These are phyloP conservation scores for Theristus sp. DNA, from an alignment of 2,888 invertebrate species.

Conservation along the genomic window DNA sequence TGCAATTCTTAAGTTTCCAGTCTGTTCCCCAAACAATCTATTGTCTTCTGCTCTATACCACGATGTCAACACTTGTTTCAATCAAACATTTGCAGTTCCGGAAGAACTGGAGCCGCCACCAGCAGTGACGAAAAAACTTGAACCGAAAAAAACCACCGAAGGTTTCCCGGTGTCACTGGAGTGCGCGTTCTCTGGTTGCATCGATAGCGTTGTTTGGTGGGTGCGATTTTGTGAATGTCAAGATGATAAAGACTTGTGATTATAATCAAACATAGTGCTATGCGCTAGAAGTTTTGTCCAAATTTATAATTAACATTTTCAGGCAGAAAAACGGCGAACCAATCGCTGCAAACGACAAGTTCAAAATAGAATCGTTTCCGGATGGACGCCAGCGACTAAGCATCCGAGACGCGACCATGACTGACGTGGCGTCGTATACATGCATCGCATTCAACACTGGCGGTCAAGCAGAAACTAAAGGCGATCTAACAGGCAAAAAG, in stretches of 20 bases:
- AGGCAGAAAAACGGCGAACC: conserved; percentile 7
- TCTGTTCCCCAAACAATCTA: too few relatives aligned
- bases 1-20: too few relatives aligned
- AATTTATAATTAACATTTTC: too few relatives aligned
- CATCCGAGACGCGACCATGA: conserved; percentile 60
- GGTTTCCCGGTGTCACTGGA: conserved; percentile 74
- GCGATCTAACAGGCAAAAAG: conserved; percentile 32
- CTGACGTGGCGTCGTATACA: conserved; percentile 46
- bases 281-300: too few relatives aligned
- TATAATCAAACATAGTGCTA: background rate
- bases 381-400: conserved; percentile 53
- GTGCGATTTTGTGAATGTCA: too few relatives aligned
- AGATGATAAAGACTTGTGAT: too few relatives aligned
- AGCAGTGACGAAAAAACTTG: conserved; percentile 26
- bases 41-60: too few relatives aligned
- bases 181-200: conserved; percentile 33
- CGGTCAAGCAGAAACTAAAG: conserved; percentile 54
- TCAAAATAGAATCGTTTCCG: conserved; percentile 9
- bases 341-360: conserved; percentile 7
- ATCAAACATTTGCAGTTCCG: background rate
- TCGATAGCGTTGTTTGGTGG: conserved; percentile 6
- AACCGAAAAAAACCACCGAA: conserved; percentile 36
- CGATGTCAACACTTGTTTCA: too few relatives aligned
- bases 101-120: conserved; percentile 22
- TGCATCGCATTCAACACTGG: conserved; percentile 48